These are phyloP conservation scores for Ormia ochracea DNA, from an alignment of 2,888 invertebrate species.

Conservation along the genomic window DNA sequence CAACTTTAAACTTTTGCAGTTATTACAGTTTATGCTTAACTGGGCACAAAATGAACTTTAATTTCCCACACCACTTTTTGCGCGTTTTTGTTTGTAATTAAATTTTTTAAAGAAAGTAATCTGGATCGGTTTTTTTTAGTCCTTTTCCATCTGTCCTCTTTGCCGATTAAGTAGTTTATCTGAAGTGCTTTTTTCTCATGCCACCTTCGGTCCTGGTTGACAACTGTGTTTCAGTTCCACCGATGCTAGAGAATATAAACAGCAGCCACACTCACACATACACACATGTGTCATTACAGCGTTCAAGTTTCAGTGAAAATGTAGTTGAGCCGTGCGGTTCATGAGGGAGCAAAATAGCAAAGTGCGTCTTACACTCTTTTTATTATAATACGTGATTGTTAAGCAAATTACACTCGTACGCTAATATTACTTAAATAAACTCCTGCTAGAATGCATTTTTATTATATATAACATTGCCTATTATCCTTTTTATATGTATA, in stretches of 20 bases:
- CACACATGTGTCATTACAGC: not conserved
- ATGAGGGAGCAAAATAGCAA: conserved; percentile 32
- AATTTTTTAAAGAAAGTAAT: too few relatives aligned
- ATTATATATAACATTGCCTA: conserved; percentile 8
- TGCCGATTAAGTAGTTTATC: conserved; percentile 43
- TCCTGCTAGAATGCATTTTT: conserved; percentile 8
- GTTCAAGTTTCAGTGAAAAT: conserved; percentile 14
- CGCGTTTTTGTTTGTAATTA: too few relatives aligned
- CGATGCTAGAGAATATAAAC: not conserved
- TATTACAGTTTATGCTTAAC: too few relatives aligned
- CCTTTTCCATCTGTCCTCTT: not conserved
- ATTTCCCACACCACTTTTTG: too few relatives aligned
- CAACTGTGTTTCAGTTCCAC: not conserved
- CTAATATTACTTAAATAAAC: conserved; percentile 59
- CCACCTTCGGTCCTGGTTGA: not conserved
- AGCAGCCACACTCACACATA: not conserved
- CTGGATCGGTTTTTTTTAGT: too few relatives aligned
- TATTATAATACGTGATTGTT: conserved; percentile 58
- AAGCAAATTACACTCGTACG: conserved; percentile 58
- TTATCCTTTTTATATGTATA: conserved; percentile 27
- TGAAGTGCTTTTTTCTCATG: not conserved
- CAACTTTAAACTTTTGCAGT: too few relatives aligned
- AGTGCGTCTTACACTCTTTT: conserved; percentile 50
- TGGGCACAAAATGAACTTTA: too few relatives aligned
- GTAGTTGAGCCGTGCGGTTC: conserved; percentile 13